Evolutionary conservation across 2,113 vertebrate species (phyloP).

Genomic region (Platysteira castanea): DNA sequence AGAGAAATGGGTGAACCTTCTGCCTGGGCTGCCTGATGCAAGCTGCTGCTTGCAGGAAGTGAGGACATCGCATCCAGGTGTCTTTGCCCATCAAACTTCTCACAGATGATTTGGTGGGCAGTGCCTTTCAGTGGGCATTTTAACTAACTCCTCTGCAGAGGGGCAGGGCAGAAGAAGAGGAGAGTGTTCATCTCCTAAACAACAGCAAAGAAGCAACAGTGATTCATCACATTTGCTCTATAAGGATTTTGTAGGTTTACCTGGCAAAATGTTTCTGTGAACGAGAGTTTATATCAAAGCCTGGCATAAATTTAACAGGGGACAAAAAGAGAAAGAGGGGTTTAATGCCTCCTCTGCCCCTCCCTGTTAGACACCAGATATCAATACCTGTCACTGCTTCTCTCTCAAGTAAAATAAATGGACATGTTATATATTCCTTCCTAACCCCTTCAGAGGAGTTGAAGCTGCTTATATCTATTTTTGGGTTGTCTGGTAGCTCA

Average conservation of each 20-base stretch:
- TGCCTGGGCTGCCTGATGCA: neutral
- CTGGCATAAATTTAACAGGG: neutral
- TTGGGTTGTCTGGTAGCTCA: neutral
- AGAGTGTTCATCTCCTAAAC: neutral
- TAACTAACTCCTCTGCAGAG: neutral
- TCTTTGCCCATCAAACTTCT: neutral
- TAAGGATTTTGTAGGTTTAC: neutral
- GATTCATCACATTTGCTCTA: neutral
- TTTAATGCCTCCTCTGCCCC: neutral
- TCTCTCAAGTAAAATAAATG: neutral
- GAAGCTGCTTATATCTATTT: neutral
- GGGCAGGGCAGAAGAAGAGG: neutral
- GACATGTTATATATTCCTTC: neutral
- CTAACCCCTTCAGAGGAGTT: neutral
- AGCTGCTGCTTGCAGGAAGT: fast-evolving
- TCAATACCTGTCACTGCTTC: neutral
- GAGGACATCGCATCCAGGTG: neutral
- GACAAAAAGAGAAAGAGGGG: neutral
- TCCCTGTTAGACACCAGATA: neutral
- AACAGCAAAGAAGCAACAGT: neutral
- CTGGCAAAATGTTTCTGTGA: neutral
- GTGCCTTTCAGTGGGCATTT: neutral
- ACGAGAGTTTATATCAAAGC: neutral
- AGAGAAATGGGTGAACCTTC: neutral
- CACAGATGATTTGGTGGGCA: neutral